These are phyloP conservation scores for Sciurus vulgaris DNA, from an alignment of 2,797 vertebrate genomes.

Conservation along the genomic window DNA sequence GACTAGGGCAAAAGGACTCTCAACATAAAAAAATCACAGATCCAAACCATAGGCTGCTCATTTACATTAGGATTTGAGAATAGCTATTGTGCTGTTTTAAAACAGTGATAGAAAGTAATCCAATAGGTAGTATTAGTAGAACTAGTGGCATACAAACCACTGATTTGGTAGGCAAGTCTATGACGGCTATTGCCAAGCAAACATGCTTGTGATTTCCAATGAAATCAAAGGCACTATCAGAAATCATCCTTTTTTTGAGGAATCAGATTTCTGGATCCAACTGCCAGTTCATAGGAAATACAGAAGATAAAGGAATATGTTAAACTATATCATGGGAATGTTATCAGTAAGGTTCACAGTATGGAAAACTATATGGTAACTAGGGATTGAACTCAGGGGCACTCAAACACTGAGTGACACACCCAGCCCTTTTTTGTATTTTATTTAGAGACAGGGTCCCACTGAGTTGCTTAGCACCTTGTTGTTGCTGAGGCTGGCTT, in stretches of 20 bases:
- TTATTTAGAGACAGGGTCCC: no score
- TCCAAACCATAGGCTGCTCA: not conserved
- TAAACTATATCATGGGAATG: no score
- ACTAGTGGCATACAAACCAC: not conserved
- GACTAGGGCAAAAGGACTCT: not conserved
- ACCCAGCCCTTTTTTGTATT: no score
- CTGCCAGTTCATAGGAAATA: no score
- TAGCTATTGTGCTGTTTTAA: not conserved
- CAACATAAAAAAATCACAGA: not conserved
- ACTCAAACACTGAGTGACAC: no score
- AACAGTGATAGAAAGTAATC: not conserved
- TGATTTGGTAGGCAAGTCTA: not conserved
- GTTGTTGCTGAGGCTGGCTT: no score
- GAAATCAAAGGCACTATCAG: not conserved
- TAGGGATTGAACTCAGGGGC: no score
- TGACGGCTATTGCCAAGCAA: not conserved
- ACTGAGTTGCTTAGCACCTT: no score
- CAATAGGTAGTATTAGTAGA: not conserved
- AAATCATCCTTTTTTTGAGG: not conserved
- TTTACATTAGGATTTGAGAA: not conserved
- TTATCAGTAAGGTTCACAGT: no score
- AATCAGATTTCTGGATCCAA: no score
- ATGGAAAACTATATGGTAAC: no score
- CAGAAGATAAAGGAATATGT: no score
- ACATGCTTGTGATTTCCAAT: not conserved